Base-by-base conservation (phyloP, 2,113 vertebrate genomes). In the Dinomys branickii region DNA sequence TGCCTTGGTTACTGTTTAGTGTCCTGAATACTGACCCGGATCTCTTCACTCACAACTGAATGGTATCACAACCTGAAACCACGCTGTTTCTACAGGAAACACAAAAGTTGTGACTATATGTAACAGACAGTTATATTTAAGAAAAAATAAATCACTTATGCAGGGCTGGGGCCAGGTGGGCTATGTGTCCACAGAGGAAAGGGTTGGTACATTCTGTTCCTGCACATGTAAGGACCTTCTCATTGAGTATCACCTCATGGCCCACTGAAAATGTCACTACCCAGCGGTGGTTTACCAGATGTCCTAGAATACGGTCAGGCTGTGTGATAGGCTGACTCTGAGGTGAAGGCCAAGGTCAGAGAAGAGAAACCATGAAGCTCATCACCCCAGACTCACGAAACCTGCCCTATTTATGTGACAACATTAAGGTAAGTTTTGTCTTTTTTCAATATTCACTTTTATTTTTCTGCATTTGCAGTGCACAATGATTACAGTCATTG, bases 1-100 rank as follows among this genome's bases (percentile, higher is more conserved):
- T 96, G 96, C 91, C 95, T 97, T 94, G 95, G 92, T 97, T 95
- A 89, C 92, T 69, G 50, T 58, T 96, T 92, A 91, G 83, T 80
- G 63, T 87, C 52, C 73, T 78, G 92, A 97, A 59, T 71, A 85
- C 56, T 54, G 33, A 69, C 75, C 8, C 58, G 59, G 82, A 38
- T 91, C 65, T 65, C 85, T 94, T 84, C 82, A 95, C 78, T 75
- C 93, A 61, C 77, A 92, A 28, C 22, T 91, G 59, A 95, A 80
- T 54, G 71, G 87, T 22, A 73, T 83, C 17, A 30, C 81, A 93
- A 93, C 84, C 85, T 20, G 35, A 92, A 94, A 77, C n/a, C 59
- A 12, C 58, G 71, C 73, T 0, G 1, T 91, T 63, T 85, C 28
- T 80, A 56, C 73, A 58, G 47, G 81, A 94, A 97, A 86, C 59